Evolutionary conservation across 1,140 invertebrate genomes (phyloP).

Genomic region (Galleria mellonella): DNA sequence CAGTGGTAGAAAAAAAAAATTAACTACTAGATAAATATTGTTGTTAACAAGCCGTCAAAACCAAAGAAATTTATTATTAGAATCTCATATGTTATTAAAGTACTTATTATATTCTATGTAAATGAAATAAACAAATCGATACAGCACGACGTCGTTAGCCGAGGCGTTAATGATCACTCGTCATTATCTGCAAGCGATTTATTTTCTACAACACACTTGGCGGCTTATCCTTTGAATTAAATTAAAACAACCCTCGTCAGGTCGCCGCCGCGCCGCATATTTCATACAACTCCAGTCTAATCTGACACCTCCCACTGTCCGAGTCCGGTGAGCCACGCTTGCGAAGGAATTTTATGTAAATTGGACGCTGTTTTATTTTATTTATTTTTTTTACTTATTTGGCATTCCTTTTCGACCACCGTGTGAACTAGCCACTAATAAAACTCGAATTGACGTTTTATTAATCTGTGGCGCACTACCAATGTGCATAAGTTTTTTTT

Average conservation of each 20-base stretch:
- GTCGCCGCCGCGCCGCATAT: conserved; percentile 21
- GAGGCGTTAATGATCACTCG: conserved; percentile 50
- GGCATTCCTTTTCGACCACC: conserved; percentile 22
- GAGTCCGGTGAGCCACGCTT: conserved; percentile 2
- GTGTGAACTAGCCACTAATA: conserved; percentile 7
- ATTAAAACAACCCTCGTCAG: conserved; percentile 40
- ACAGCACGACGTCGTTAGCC: not conserved
- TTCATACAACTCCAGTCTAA: conserved; percentile 30
- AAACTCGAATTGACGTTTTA: not conserved
- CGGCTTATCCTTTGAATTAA: conserved; percentile 57
- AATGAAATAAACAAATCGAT: conserved; percentile 1
- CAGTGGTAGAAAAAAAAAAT: no score
- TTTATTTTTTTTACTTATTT: conserved; percentile 8
- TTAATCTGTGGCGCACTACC: conserved; percentile 1
- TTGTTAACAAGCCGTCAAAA: no score
- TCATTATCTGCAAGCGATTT: conserved; percentile 51
- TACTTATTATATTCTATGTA: no score
- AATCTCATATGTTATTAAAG: no score
- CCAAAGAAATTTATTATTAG: no score
- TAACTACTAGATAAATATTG: no score
- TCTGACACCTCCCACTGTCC: conserved; percentile 27
- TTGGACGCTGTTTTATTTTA: conserved; percentile 12
- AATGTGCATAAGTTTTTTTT: no score
- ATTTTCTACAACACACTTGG: conserved; percentile 23
- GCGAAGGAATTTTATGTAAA: conserved; percentile 49